Conservation (phyloP, 2,888 invertebrate genomes). For the Anoncus sp. region DNA sequence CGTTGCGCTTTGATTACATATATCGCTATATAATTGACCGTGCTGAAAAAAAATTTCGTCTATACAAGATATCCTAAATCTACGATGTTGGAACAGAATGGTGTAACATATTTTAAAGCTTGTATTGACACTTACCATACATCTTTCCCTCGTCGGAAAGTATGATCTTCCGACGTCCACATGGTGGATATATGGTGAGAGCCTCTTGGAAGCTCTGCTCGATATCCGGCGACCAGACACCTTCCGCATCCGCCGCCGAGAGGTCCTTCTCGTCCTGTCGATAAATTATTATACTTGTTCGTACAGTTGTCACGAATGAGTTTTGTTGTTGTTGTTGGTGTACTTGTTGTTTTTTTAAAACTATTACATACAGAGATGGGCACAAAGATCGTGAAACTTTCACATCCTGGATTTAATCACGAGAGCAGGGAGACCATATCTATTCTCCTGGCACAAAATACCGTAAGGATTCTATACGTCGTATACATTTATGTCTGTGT, state of each 20-base stretch:
- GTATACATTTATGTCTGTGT: too few relatives aligned
- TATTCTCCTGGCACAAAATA: slow-evolving; percentile 55
- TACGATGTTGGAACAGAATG: too few relatives aligned
- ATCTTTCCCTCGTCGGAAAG: slow-evolving; percentile 99
- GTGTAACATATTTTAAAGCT: too few relatives aligned
- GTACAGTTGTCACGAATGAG: not conserved
- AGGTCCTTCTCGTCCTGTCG: slow-evolving; percentile 93
- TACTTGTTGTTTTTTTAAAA: not conserved
- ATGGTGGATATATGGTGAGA: slow-evolving; percentile 99
- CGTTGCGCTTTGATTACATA: too few relatives aligned
- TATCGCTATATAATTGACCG: too few relatives aligned
- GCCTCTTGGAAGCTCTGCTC: slow-evolving; percentile 99
- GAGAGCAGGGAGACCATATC: not conserved
- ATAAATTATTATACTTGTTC: slow-evolving; percentile 23
- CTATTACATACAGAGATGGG: not conserved
- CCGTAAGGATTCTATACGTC: slow-evolving; percentile 60
- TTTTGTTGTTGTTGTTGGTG: too few relatives aligned
- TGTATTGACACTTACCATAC: slow-evolving; percentile 99
- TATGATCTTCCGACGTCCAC: slow-evolving; percentile 99
- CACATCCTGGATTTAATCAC: slow-evolving; percentile 32
- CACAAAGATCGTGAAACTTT: not conserved
- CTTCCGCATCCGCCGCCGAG: slow-evolving; percentile 99
- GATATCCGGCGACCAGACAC: slow-evolving; percentile 99
- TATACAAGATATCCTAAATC: too few relatives aligned
- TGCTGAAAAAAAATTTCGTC: too few relatives aligned